Evolutionary conservation across 2,797 vertebrate species (phyloP), one percentile per base, ranked within the genome.

Genomic region (Mormyrops attenuatus): DNA sequence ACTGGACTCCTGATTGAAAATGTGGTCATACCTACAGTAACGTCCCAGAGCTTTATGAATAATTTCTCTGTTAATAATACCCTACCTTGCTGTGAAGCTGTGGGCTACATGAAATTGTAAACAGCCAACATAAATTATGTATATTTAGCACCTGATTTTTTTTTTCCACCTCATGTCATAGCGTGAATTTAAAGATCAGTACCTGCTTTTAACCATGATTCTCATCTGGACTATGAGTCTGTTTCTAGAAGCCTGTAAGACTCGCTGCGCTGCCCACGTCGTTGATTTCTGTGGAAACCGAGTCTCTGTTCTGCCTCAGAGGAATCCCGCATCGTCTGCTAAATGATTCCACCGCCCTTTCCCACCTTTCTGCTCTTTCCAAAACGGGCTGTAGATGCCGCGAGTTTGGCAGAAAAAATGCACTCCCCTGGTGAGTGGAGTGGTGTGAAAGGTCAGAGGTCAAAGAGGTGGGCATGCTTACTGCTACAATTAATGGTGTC

Each of bases 21-120:
- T 5, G 49, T 53, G n/a, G 44, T 26, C 44, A 50, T 9, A 52
- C 4, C 44, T 49, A 5, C n/a, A 7, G 11, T 26, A 50, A 3
- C 49, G 0, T 77, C 63, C 63, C 5, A 20, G 34, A 77, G 69
- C 69, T 77, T 77, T 41, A 77, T 77, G 17, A 77, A 69, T 69
- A 69, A 77, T 77, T 77, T 77, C 90, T 92, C 73, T 90, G 84
- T 69, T 69, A 69, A 77, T 77, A 77, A 77, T 41, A 20, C 69
- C 69, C 69, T 41, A 38, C 30, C 69, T 57, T 57, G 5, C 55
- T 77, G 5, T 30, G 69, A 77, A 77, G 34, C 69, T 41, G 69
- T 41, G 17, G 69, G 38, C 69, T 77, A 77, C 69, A 77, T 77
- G 38, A 77, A 38, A 77, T 77, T 38, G 69, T 77, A 41, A 77